Base-by-base conservation (phyloP, 2,888 invertebrate species). In the Drosophila sordidula region DNA sequence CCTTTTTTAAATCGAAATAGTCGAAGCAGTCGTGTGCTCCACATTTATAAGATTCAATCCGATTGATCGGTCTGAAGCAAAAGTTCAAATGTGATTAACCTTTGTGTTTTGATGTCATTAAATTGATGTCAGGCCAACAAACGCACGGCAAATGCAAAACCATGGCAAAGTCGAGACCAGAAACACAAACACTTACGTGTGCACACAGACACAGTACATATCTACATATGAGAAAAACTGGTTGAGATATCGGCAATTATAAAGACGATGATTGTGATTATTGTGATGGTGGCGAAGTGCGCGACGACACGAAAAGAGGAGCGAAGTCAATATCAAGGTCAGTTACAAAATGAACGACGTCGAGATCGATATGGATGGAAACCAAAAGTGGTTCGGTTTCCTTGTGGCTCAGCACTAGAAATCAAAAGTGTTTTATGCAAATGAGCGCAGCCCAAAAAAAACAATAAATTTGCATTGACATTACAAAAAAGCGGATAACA, bases 1-100 rank as follows among this genome's bases (percentile, higher is more conserved):
- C 2, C 12, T 29, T 29, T 34, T 34, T 34, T 12, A 1, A 32
- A 26, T 49, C 9, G 3, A 12, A 39, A 9, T 26, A 39, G n/a
- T n/a, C n/a, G n/a, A n/a, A n/a, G 34, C 51, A 12, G 50, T 39
- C 18, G 5, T 14, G 39, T 39, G 55, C 25, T 63, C 55, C 3
- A 50, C 18, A 50, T 55, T 34, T 8, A 14, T 16, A 25, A 11
- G 26, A 14, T 38, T 38, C 4, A 39, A 25, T 8, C 54, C 32
- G 14, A 38, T 41, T 45, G 29, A 55, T 39, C 18, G 38, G 34
- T 12, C 1, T 8, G n/a, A 42, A 26, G 12, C 16, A 52, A 62
- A 61, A 88, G 85, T 88, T 85, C 85, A 85, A 88, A 87, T 83
- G 85, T 85, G 87, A 88, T 80, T 83, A 88, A 85, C 85, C 89